A percentile compares a stretch with the other conserved stretches of the same genome.
These are phyloP conservation scores for Megalopta genalis DNA, from an alignment of 1,140 invertebrate species.

Conservation along the genomic window DNA sequence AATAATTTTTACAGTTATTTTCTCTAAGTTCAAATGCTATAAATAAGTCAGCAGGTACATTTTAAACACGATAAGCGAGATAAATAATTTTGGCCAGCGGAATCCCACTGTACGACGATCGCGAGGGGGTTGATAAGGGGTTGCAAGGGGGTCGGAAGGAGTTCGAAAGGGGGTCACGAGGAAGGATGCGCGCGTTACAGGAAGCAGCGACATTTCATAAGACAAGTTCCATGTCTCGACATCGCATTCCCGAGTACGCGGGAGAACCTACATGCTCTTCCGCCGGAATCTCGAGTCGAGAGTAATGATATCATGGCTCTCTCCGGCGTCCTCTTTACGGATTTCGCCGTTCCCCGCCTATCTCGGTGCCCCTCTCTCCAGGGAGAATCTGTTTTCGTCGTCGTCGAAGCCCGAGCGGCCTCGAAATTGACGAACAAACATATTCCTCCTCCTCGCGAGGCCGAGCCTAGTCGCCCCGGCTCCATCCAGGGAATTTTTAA, in stretches of 20 bases:
- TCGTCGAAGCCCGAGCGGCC: background rate
- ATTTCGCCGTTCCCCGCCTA: background rate
- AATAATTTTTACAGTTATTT: too few relatives aligned
- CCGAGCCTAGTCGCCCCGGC: too few relatives aligned
- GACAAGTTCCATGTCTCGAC: background rate
- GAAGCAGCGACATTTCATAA: conserved; percentile 5
- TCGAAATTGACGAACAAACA: background rate
- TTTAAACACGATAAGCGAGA: too few relatives aligned
- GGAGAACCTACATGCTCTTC: background rate
- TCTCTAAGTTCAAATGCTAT: too few relatives aligned
- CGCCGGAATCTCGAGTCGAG: background rate
- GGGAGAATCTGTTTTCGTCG: background rate
- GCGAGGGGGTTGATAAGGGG: background rate
- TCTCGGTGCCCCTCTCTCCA: too few relatives aligned
- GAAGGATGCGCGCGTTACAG: background rate
- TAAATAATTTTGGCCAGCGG: too few relatives aligned
- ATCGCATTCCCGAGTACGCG: background rate
- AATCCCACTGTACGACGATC: too few relatives aligned
- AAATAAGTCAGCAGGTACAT: too few relatives aligned
- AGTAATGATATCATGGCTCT: background rate
- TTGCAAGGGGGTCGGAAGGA: background rate
- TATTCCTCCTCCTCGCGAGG: background rate
- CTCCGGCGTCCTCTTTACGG: background rate
- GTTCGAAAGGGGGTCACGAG: background rate
- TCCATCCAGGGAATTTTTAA: background rate